phyloP scores from a whole-genome alignment of 1,140 invertebrate genomes.

The Ceratina japonica region DNA sequence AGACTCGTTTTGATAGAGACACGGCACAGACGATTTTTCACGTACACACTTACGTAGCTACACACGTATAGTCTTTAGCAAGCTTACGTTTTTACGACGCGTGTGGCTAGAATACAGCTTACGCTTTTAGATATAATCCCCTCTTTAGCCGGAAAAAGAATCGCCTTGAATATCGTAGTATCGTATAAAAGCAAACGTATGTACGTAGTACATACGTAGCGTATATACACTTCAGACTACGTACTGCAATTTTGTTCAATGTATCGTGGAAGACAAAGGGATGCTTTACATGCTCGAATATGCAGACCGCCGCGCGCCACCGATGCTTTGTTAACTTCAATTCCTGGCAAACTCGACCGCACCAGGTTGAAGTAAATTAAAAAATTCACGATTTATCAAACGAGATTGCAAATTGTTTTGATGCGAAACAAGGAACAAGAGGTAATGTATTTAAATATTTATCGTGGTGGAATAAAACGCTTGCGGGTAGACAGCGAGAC shows the following conservation, averaged over 20 bases:
- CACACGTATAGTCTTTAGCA: slow-evolving; percentile 35
- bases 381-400: background rate
- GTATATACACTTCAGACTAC: background rate
- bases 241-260: slow-evolving; percentile 1
- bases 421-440: no score
- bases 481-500: no score
- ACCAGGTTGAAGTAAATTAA: background rate
- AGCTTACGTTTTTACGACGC: slow-evolving; percentile 28
- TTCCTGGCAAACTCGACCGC: background rate
- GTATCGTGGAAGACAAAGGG: background rate
- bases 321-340: slow-evolving; percentile 1
- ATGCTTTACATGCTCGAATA: background rate
- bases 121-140: slow-evolving; percentile 22
- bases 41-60: background rate
- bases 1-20: no score
- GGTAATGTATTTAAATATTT: no score
- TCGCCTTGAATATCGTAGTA: slow-evolving; percentile 8
- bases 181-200: background rate
- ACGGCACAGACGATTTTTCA: no score
- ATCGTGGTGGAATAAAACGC: no score
- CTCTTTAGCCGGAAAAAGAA: slow-evolving; percentile 13
- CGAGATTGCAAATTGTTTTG: no score
- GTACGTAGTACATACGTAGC: no score
- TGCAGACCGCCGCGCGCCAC: no score
- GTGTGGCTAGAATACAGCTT: slow-evolving; percentile 28